Percentiles rank a stretch among this genome's conserved stretches.
Conservation (phyloP, 1,140 invertebrate genomes). For the Apis dorsata region DNA sequence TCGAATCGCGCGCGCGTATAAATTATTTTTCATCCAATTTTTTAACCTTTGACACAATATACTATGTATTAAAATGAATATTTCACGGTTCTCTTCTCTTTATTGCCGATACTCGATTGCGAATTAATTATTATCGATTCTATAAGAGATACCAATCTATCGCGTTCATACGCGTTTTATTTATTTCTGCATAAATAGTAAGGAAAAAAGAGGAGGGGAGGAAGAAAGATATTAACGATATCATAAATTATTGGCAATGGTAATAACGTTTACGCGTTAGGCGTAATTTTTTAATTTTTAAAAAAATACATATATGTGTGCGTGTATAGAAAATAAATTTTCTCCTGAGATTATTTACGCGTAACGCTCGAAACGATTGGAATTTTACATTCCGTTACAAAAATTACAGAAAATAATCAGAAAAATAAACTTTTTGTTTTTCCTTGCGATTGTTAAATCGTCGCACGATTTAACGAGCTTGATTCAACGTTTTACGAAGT, state of each 20-base stretch:
- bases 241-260: neutral
- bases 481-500: too few species aligned
- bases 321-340: too few species aligned
- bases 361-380: neutral
- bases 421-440: neutral
- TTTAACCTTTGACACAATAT: constrained; percentile 1
- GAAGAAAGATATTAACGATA: neutral
- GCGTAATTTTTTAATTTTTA: neutral
- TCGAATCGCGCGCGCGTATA: neutral
- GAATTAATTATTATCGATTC: constrained; percentile 19
- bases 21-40: constrained; percentile 3
- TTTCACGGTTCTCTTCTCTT: neutral
- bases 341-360: too few species aligned
- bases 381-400: neutral
- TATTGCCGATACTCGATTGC: neutral
- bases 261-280: neutral
- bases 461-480: too few species aligned
- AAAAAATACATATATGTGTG: neutral
- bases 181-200: neutral
- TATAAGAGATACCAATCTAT: neutral
- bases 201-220: neutral
- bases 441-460: neutral
- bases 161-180: neutral
- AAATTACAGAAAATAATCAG: neutral
- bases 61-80: constrained; percentile 5